Conservation (phyloP, 2,888 invertebrate species). For the Perizoma affinitatum region DNA sequence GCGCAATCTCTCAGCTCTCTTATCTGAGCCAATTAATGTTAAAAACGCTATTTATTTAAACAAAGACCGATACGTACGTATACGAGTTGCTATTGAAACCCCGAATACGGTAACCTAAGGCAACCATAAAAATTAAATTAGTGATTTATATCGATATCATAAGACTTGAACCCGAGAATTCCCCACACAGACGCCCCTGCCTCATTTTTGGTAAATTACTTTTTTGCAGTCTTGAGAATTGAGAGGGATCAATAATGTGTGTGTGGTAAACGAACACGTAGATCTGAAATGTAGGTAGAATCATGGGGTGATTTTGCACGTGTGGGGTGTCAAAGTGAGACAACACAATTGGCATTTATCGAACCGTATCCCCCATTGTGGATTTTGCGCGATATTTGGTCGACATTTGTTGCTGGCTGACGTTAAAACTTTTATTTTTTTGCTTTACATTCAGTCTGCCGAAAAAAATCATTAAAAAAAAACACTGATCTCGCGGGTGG, state of each 20-base stretch:
- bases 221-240: conserved; percentile 21
- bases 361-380: conserved; percentile 25
- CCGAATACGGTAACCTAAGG: conserved; percentile 15
- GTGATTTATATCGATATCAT: conserved; percentile 20
- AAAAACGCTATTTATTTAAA: conserved; percentile 1
- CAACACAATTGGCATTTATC: conserved; percentile 35
- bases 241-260: conserved; percentile 28
- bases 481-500: too few relatives aligned
- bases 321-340: conserved; percentile 37
- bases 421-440: conserved; percentile 1
- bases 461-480: too few relatives aligned
- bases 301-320: conserved; percentile 36
- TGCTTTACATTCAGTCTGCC: background rate
- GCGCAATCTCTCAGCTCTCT: background rate
- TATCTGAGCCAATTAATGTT: background rate
- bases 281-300: conserved; percentile 17
- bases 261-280: conserved; percentile 20
- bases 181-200: conserved; percentile 7
- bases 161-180: conserved; percentile 12
- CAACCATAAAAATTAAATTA: conserved; percentile 22
- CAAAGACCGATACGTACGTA: too few relatives aligned
- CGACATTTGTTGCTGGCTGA: conserved; percentile 2
- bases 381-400: conserved; percentile 25
- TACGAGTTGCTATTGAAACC: too few relatives aligned
- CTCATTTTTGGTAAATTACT: conserved; percentile 26